Percentiles rank a stretch among this genome's conserved stretches.
Conservation (phyloP, 2,797 vertebrate genomes). For the Anas capensis region DNA sequence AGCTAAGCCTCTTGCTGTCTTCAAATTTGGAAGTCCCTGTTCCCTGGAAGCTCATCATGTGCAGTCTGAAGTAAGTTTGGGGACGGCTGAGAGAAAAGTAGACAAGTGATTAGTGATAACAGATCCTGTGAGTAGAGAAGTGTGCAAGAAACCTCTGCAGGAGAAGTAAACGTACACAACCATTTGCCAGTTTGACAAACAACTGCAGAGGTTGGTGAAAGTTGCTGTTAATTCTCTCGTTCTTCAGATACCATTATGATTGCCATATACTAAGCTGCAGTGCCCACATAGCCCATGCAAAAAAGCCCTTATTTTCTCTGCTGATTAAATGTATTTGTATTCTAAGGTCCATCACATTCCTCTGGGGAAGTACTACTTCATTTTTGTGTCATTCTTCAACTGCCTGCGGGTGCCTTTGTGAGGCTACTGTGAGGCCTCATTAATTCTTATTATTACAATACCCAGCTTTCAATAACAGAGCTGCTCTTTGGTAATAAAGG, state of each 20-base stretch:
- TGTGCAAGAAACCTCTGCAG: neutral
- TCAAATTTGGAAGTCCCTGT: neutral
- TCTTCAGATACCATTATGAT: neutral
- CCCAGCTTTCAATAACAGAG: neutral
- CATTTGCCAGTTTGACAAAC: neutral
- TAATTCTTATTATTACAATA: neutral
- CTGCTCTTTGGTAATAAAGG: neutral
- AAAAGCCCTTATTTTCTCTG: neutral
- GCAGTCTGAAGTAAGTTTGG: neutral
- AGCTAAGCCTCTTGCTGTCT: neutral
- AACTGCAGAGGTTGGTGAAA: neutral
- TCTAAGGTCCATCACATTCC: neutral
- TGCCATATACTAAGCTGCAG: neutral
- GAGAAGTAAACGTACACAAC: neutral
- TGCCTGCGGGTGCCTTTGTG: neutral
- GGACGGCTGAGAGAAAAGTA: neutral
- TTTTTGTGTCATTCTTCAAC: constrained; percentile 3
- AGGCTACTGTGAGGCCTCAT: neutral
- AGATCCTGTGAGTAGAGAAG: neutral
- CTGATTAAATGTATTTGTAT: constrained; percentile 34
- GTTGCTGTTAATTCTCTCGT: neutral
- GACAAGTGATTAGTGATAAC: neutral
- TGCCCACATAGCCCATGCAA: neutral
- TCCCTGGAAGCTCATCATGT: neutral
- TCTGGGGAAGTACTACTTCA: neutral